Percentiles rank a stretch among this genome's conserved stretches.
Evolutionary conservation across 2,113 vertebrate genomes (phyloP).

Genomic region (Naja naja): DNA sequence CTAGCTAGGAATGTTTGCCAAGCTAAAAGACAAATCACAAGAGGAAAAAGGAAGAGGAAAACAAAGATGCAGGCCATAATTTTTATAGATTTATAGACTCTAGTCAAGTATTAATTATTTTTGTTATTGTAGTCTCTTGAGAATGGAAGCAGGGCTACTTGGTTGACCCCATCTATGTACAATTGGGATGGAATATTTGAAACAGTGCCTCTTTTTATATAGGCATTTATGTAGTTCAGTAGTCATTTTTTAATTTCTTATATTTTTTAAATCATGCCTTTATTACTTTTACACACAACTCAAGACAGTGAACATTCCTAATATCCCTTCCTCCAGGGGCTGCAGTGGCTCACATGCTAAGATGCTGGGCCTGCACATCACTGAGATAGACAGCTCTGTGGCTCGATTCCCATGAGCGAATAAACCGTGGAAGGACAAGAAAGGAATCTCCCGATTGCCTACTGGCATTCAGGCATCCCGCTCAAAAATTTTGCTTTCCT

Average conservation of each 20-base stretch:
- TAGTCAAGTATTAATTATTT: not conserved
- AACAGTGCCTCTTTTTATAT: not conserved
- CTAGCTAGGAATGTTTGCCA: not conserved
- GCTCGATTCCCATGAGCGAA: too few relatives aligned
- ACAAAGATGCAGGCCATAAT: not conserved
- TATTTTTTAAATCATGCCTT: not conserved
- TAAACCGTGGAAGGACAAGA: too few relatives aligned
- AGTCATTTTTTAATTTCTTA: not conserved
- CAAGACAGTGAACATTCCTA: not conserved
- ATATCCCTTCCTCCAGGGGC: not conserved
- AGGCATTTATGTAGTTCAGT: not conserved
- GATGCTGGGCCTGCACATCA: too few relatives aligned
- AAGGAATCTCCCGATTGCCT: too few relatives aligned
- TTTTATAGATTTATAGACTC: not conserved
- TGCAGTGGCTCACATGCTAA: too few relatives aligned
- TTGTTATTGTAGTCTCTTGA: not conserved
- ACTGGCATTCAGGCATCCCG: too few relatives aligned
- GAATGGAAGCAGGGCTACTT: not conserved
- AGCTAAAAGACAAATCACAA: not conserved
- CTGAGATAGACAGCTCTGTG: too few relatives aligned
- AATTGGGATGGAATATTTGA: not conserved
- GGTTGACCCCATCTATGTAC: not conserved
- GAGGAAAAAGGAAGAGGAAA: not conserved
- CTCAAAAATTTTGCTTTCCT: too few relatives aligned
- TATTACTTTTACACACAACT: not conserved